Base-by-base conservation (phyloP, 1,140 invertebrate species). In the Anthonomus grandis region DNA sequence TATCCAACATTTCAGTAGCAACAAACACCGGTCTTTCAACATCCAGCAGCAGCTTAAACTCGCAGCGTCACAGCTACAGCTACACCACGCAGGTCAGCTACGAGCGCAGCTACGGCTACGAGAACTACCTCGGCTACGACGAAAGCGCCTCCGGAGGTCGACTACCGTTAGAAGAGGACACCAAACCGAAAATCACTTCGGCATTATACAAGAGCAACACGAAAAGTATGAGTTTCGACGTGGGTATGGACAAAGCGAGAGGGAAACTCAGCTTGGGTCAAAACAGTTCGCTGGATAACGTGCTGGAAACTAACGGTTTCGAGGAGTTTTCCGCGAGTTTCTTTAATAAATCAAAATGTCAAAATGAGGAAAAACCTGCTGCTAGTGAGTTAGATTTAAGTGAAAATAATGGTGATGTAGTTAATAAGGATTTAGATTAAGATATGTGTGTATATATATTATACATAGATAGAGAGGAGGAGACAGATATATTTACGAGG, bases 51-150 rank as follows among this genome's bases (percentile, higher is more conserved):
- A 89, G 86, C 51, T 79, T 87, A 63, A 84, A 83, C 3, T 86
- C 85, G 4, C 80, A 81, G 22, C 81, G 81, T 34, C 82, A 82
- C 9, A 85, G 83, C 58, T 90, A 89, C 65, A 80, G 83, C 34
- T 90, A 90, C 65, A 83, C 86, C 37, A 88, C 85, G 67, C 86
- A 89, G 70, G 72, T 86, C 57, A 82, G 86, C n/a, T 89, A 89
- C 67, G 83, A 86, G 49, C 79, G 83, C 55, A 80, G 81, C 44
- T 84, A 85, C 47, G 85, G 84, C 21, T 87, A 87, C 69, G 79
- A 81, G 21, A 68, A 81, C 12, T 84, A 82, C 64, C 73, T 75
- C 13, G 79, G 78, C 24, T 83, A 81, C 66, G 57, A 78, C 71
- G 69, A 80, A 70, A 73, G 74, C 66, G 18, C 65, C 72, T 25